Conservation (phyloP, 1,140 invertebrate genomes). For the Leucophenga varia region DNA sequence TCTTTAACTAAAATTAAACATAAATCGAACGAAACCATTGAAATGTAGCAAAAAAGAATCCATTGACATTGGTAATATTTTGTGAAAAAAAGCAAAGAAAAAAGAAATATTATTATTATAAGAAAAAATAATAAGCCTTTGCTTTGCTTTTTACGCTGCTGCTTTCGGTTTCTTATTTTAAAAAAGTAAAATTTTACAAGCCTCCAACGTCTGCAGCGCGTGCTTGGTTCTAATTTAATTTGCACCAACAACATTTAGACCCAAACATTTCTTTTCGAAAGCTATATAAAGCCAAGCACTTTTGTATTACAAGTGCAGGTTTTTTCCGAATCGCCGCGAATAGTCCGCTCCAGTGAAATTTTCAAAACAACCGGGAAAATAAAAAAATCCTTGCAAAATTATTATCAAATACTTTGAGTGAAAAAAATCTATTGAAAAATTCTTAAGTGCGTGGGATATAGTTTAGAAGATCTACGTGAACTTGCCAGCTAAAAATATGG, state of each 20-base stretch:
- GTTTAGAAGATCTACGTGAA: constrained; percentile 23
- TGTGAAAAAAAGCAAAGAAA: no score
- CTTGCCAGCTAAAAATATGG: constrained; percentile 33
- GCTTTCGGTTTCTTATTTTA: not conserved
- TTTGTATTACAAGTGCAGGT: constrained; percentile 32
- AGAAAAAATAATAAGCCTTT: constrained; percentile 31
- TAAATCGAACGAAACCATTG: constrained; percentile 28
- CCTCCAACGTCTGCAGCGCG: not conserved
- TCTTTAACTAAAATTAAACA: no score
- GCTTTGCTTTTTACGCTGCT: constrained; percentile 28
- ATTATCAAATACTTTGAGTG: constrained; percentile 35
- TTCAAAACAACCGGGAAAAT: constrained; percentile 24
- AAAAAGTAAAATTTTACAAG: no score
- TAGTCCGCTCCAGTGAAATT: constrained; percentile 52
- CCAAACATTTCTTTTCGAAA: constrained; percentile 8
- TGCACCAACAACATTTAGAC: constrained; percentile 6
- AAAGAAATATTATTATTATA: constrained; percentile 42
- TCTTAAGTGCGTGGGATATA: constrained; percentile 30
- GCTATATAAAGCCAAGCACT: constrained; percentile 35
- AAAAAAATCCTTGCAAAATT: constrained; percentile 44
- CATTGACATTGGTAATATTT: constrained; percentile 50
- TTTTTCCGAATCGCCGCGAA: constrained; percentile 46
- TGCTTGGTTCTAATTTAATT: constrained; percentile 46
- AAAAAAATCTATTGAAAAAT: constrained; percentile 11
- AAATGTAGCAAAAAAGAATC: constrained; percentile 27